These are phyloP conservation scores for Chironomus riparius DNA, from an alignment of 2,888 invertebrate genomes.

Conservation along the genomic window DNA sequence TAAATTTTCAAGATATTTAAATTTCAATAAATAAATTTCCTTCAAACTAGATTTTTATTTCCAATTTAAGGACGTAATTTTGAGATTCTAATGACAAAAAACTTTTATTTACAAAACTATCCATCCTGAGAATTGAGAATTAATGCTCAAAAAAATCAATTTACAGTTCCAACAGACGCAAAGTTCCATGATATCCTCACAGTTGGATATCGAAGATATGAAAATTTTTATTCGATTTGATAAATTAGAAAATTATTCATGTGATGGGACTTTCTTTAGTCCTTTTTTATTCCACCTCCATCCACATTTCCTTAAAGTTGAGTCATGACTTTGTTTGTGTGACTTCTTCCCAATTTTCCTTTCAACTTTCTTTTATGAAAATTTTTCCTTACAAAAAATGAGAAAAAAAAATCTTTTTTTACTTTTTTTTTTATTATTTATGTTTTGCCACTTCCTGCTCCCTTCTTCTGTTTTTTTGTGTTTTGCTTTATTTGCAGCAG, in stretches of 20 bases:
- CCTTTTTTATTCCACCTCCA: not conserved
- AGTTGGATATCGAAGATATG: conserved; percentile 22
- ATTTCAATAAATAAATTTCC: not conserved
- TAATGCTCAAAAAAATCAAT: conserved; percentile 8
- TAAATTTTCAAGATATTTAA: not conserved
- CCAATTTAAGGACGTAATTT: too few species aligned
- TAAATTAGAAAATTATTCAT: conserved; percentile 27
- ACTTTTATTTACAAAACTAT: too few species aligned
- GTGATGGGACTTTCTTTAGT: conserved; percentile 10
- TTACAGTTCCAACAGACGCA: not conserved
- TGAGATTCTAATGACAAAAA: too few species aligned
- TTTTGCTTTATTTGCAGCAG: not conserved
- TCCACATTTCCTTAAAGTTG: not conserved
- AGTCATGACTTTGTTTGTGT: not conserved
- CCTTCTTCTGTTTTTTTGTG: not conserved
- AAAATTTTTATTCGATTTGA: conserved; percentile 25
- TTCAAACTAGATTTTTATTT: not conserved
- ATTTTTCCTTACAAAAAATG: not conserved
- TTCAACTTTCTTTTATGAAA: too few species aligned
- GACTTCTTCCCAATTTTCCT: not conserved
- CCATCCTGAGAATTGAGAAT: not conserved
- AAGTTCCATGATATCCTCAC: not conserved
- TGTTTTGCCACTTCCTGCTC: conserved; percentile 12
- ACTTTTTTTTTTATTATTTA: conserved; percentile 6
- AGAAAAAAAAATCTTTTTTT: conserved; percentile 11